Conservation (phyloP, 2,797 vertebrate species). For the Linurgus olivaceus region DNA sequence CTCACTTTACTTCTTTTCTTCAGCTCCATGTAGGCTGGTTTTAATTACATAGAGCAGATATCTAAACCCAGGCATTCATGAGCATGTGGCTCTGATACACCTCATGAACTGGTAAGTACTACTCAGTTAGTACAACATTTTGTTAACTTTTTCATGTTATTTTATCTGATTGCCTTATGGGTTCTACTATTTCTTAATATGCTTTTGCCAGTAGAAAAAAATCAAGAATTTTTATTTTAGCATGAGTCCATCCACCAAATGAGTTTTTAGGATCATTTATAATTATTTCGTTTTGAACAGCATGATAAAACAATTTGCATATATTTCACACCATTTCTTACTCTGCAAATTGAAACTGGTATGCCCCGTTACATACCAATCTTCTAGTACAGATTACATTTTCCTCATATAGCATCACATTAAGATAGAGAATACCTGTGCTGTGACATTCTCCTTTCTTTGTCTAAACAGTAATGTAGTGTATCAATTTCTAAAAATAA, state of each 20-base stretch:
- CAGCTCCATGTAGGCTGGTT: neutral
- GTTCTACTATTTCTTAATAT: neutral
- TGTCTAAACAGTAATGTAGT: neutral
- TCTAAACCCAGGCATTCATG: neutral
- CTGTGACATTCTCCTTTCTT: neutral
- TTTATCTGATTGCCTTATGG: neutral
- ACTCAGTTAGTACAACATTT: neutral
- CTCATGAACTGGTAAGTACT: neutral
- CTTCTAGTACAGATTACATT: neutral
- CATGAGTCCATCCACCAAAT: neutral
- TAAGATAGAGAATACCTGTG: neutral
- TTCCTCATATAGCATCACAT: neutral
- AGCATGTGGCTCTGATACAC: neutral
- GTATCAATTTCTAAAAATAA: neutral
- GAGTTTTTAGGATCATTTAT: neutral
- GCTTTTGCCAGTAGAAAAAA: neutral
- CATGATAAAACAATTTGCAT: neutral
- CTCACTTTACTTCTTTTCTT: neutral
- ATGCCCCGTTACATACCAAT: neutral
- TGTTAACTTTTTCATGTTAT: neutral
- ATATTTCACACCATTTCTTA: neutral
- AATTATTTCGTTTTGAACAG: neutral
- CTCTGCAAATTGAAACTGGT: neutral
- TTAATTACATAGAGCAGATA: neutral
- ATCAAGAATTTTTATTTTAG: neutral